These are phyloP conservation scores for Metopolophium dirhodum DNA, from an alignment of 1,140 invertebrate species.

Conservation along the genomic window DNA sequence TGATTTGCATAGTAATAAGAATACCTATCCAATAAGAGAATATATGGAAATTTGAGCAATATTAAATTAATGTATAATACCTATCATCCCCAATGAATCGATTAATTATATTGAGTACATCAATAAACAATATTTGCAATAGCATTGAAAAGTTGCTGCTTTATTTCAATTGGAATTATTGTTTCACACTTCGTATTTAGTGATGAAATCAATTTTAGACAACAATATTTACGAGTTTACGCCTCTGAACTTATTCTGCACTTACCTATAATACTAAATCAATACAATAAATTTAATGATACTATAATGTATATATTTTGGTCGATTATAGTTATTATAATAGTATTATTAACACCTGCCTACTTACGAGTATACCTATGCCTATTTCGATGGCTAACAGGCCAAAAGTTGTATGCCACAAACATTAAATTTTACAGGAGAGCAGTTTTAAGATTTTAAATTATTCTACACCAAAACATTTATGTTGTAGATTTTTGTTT, in stretches of 20 bases:
- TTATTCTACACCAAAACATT: no score
- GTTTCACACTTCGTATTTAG: neutral
- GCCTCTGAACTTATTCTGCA: neutral
- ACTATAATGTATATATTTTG: neutral
- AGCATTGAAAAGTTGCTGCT: neutral
- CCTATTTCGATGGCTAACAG: no score
- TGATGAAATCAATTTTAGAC: neutral
- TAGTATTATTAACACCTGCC: neutral
- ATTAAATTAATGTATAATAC: constrained; percentile 1
- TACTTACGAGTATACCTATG: no score
- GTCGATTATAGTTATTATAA: neutral
- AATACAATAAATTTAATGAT: neutral
- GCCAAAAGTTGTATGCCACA: no score
- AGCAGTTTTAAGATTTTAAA: no score
- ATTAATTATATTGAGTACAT: neutral
- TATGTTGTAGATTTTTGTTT: no score
- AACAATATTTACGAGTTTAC: neutral
- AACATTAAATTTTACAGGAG: no score
- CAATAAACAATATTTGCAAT: neutral
- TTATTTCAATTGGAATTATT: neutral
- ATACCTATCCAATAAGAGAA: neutral
- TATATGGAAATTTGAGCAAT: neutral
- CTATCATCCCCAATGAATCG: neutral
- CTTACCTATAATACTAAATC: neutral
- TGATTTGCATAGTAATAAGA: neutral